Conservation (phyloP, 2,797 vertebrate species). For the Enteromius mattozi region DNA sequence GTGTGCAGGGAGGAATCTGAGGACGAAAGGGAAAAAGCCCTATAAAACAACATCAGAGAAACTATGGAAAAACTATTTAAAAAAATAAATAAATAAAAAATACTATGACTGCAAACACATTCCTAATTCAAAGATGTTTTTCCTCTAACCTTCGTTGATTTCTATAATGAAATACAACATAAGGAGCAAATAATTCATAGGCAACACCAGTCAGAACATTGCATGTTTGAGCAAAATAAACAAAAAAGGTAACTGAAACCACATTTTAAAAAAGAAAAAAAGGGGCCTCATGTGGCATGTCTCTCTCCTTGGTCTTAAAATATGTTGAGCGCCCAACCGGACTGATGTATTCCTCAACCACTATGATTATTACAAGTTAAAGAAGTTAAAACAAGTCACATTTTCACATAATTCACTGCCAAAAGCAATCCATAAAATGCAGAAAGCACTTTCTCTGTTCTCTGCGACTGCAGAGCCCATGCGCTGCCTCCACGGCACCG, state of each 20-base stretch:
- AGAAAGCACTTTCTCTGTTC: slow-evolving; percentile 54
- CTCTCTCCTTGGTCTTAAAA: slow-evolving; percentile 43
- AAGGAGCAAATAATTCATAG: slow-evolving; percentile 39
- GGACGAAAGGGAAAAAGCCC: slow-evolving; percentile 40
- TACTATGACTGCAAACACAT: slow-evolving; percentile 15
- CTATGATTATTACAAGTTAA: slow-evolving; percentile 59
- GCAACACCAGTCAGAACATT: slow-evolving; percentile 39
- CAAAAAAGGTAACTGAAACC: slow-evolving; percentile 58
- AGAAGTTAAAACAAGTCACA: slow-evolving; percentile 60
- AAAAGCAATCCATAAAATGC: slow-evolving; percentile 63
- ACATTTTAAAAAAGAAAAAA: slow-evolving; percentile 56
- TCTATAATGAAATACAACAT: slow-evolving; percentile 40
- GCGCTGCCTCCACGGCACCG: slow-evolving; percentile 47
- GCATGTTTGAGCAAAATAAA: slow-evolving; percentile 49
- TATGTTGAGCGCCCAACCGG: slow-evolving; percentile 48
- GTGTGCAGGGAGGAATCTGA: slow-evolving; percentile 72
- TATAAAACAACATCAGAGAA: slow-evolving; percentile 25
- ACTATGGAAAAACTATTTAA: slow-evolving; percentile 15
- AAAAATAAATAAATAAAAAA: neutral
- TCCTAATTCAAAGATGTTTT: slow-evolving; percentile 40
- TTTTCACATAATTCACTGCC: slow-evolving; percentile 59
- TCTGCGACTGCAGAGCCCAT: slow-evolving; percentile 46
- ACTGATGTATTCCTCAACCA: slow-evolving; percentile 46
- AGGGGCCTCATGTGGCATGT: slow-evolving; percentile 31
- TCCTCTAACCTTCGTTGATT: slow-evolving; percentile 38